Evolutionary conservation across 2,888 invertebrate genomes (phyloP), one percentile per base, ranked within the genome.

Genomic region (Ormyrus rosae): DNA sequence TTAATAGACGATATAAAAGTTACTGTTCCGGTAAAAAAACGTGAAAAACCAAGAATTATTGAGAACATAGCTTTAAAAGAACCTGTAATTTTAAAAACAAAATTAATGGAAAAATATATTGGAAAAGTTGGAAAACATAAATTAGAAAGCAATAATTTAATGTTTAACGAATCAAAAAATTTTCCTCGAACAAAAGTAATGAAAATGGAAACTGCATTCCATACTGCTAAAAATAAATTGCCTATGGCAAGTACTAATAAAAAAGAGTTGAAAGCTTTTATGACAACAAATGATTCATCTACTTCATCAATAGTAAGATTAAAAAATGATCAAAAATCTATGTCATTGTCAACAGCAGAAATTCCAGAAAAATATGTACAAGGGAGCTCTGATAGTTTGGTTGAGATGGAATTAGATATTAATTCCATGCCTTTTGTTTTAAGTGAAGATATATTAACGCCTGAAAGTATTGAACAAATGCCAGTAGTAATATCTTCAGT

Each of bases 371-470:
- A 89, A 76, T 87, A 84, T 64, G 87, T 88, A 71, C 89, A 89
- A 75, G 89, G 89, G 72, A 87, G 87, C 72, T 87, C 89, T 0
- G 86, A 88, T 19, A 87, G 87, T 71, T 56, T 90, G 9, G 88
- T 87, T 11, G 90, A 89, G 11, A 89, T 90, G 87, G 90, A 91
- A 56, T 93, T 95, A 83, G 95, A 96, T 87, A 95, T 95, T 55
- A 94, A 94, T 88, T 95, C 95, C 1, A 95, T 95, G 94, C 95
- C 95, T 1, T 94, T 95, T 82, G 94, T 95, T 5, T 89, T 95
- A 61, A 94, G 94, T 53, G 95, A 95, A 84, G 95, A 95, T 85
- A 92, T 94, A 60, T 89, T 95, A 79, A 94, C 94, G 0, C 93
- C 94, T 0, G 95, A 95, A 86, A 94, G 91, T 85, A 93, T 95